Evolutionary conservation across 35 echinoderm and acorn worm species (phyloP).

Genomic region (Amphiura filiformis): DNA sequence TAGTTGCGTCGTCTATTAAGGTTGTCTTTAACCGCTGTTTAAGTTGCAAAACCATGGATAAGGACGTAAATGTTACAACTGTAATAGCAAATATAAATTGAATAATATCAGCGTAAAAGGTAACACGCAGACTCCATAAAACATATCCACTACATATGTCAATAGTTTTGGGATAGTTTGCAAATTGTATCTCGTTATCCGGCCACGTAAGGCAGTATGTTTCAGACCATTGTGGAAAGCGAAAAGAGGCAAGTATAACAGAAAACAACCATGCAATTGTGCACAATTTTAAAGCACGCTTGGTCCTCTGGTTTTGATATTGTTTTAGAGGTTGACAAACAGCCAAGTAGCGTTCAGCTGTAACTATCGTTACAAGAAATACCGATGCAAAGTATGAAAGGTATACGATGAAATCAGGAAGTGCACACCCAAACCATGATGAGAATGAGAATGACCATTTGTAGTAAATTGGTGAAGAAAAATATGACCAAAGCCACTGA

Average conservation of each 20-base stretch:
- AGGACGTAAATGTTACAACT: not conserved
- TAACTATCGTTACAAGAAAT: not conserved
- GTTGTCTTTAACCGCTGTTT: not conserved
- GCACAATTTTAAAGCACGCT: not conserved
- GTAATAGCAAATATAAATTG: not conserved
- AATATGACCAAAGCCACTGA: not conserved
- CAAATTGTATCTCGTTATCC: not conserved
- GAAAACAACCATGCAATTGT: not conserved
- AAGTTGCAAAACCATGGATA: not conserved
- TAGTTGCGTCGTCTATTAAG: not conserved
- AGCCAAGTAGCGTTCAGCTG: not conserved
- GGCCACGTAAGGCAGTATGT: not conserved
- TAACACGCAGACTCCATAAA: not conserved
- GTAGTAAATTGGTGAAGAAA: not conserved
- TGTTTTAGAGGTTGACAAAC: not conserved
- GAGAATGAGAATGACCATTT: not conserved
- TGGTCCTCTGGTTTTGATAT: not conserved
- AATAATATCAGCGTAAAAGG: not conserved
- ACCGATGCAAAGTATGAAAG: not conserved
- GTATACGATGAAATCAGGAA: not conserved
- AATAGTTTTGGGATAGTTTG: not conserved
- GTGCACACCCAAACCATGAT: not conserved
- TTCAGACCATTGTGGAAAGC: not conserved
- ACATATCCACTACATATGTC: not conserved
- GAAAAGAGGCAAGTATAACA: not conserved